Evolutionary conservation across 2,113 vertebrate species (phyloP).

Genomic region (Xenopus laevis): DNA sequence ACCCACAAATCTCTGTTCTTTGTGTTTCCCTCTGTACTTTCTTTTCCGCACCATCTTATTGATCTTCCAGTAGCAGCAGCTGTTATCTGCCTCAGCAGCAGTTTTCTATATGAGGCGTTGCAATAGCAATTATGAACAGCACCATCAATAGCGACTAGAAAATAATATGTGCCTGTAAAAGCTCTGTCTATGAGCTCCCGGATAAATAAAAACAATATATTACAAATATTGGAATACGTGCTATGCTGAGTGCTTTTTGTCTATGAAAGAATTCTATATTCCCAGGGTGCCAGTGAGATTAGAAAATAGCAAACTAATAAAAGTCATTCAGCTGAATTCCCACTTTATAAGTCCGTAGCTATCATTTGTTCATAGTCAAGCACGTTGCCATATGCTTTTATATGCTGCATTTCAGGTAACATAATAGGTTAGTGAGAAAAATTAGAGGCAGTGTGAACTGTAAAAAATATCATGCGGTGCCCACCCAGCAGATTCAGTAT

Average conservation of each 20-base stretch:
- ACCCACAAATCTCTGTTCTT: conserved; percentile 10
- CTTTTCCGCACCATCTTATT: conserved; percentile 18
- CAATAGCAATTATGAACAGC: conserved; percentile 36
- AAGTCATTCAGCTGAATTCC: not conserved
- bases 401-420: not conserved
- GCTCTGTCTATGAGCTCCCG: conserved; percentile 1
- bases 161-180: conserved; percentile 19
- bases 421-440: not conserved
- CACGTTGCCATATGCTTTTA: not conserved
- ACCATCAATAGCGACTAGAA: conserved; percentile 32
- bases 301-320: conserved; percentile 4
- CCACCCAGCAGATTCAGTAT: too few species aligned
- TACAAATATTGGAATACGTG: conserved; percentile 1
- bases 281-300: not conserved
- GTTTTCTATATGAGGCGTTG: conserved; percentile 33
- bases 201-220: conserved; percentile 31
- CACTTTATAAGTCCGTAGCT: not conserved
- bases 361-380: conserved; percentile 1
- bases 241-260: conserved; percentile 3
- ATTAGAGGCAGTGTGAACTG: not conserved
- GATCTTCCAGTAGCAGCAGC: conserved; percentile 20
- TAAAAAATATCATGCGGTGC: too few species aligned
- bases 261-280: conserved; percentile 10
- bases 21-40: not conserved
- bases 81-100: conserved; percentile 36